A percentile compares a stretch with the other conserved stretches of the same genome.
These are phyloP conservation scores for Nibea albiflora DNA, from an alignment of 2,113 vertebrate species.

Conservation along the genomic window DNA sequence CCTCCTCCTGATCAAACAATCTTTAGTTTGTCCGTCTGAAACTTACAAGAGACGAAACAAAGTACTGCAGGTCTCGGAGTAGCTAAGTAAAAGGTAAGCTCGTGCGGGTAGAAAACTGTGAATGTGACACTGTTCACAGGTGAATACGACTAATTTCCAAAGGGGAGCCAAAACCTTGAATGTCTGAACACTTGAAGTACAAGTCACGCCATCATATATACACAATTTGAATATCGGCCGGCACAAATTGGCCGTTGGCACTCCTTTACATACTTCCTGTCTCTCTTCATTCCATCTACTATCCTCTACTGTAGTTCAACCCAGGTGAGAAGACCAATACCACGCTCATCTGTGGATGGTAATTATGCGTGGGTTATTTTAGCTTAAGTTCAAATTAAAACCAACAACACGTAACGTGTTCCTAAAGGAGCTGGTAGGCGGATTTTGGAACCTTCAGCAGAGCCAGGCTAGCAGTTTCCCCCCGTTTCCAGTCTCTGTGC, in stretches of 20 bases:
- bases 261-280: conserved; percentile 15
- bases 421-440: background rate
- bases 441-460: background rate
- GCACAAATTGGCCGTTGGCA: conserved; percentile 47
- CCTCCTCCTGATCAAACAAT: background rate
- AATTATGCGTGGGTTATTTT: background rate
- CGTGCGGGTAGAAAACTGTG: background rate
- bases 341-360: background rate
- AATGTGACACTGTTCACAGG: conserved; percentile 1
- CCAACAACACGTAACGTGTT: background rate
- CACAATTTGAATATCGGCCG: background rate
- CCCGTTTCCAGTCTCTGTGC: background rate
- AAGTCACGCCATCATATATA: background rate
- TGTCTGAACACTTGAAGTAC: background rate
- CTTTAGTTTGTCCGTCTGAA: conserved; percentile 3
- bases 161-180: background rate
- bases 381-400: background rate
- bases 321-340: background rate
- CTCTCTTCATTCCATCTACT: conserved; percentile 10
- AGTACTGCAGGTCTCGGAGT: background rate
- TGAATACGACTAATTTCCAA: background rate
- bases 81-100: background rate
- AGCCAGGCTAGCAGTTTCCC: background rate
- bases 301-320: background rate
- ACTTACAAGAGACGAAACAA: background rate